Evolutionary conservation across 37 sponge, comb jelly and placozoan genomes (phyloP).

Genomic region (Petrosia ficiformis): DNA sequence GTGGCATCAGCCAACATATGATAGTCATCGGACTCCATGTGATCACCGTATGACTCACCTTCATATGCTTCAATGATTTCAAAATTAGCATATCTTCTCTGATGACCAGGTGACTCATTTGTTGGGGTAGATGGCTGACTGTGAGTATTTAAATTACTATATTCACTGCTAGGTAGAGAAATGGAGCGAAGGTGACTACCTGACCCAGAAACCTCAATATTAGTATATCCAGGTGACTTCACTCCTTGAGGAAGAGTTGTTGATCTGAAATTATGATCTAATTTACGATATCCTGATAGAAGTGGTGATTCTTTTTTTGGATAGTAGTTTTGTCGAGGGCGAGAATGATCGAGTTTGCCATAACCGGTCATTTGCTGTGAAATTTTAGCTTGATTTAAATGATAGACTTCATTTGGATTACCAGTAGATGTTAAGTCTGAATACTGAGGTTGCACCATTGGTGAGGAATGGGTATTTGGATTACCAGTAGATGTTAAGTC

Average conservation of each 20-base stretch:
- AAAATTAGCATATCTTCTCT: background rate
- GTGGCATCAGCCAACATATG: conserved; percentile 2
- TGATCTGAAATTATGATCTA: conserved; percentile 3
- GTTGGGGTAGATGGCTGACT: background rate
- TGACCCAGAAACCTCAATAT: background rate
- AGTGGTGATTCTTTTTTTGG: background rate
- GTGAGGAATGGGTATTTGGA: background rate
- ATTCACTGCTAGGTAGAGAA: background rate
- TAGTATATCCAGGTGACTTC: background rate
- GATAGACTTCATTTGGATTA: no score
- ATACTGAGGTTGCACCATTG: background rate
- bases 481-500: background rate
- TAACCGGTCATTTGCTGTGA: background rate
- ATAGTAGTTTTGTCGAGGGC: conserved; percentile 8
- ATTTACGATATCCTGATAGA: conserved; percentile 3
- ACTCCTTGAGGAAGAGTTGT: conserved; percentile 2
- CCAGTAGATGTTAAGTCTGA: background rate
- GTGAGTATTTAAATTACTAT: background rate
- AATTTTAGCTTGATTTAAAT: no score
- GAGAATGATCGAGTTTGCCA: conserved; percentile 4
- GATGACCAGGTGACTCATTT: background rate
- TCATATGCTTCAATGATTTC: background rate
- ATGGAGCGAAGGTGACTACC: background rate
- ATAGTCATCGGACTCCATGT: background rate
- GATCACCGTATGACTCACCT: background rate